Evolutionary conservation across 2,113 vertebrate genomes (phyloP).

Genomic region (Zootoca vivipara): DNA sequence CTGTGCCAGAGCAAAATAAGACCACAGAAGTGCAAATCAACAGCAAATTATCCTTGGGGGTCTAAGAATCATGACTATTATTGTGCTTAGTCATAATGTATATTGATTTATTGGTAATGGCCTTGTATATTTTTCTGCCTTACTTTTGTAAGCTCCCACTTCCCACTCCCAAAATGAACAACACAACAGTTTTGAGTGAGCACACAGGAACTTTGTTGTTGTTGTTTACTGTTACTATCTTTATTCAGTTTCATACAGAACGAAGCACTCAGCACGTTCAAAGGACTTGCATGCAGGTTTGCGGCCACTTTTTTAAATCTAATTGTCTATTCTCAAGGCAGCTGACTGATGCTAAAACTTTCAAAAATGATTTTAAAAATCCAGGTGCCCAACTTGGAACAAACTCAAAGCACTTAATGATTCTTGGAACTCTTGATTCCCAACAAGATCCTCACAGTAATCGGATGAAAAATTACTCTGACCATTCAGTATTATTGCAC

Average conservation of each 20-base stretch:
- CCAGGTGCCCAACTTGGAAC: constrained; percentile 5
- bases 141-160: background rate
- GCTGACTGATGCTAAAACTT: background rate
- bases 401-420: constrained; percentile 28
- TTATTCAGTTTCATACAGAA: background rate
- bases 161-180: background rate
- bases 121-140: background rate
- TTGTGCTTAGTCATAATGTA: no score
- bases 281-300: background rate
- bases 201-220: no score
- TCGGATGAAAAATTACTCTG: constrained; percentile 28
- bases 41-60: background rate
- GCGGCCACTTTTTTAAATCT: background rate
- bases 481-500: background rate
- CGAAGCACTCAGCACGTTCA: background rate
- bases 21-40: background rate
- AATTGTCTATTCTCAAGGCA: background rate
- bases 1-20: background rate
- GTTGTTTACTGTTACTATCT: background rate
- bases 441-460: constrained; percentile 11
- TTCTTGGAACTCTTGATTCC: constrained; percentile 33
- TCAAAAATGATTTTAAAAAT: constrained; percentile 3
- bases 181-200: background rate
- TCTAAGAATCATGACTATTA: background rate
- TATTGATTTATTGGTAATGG: no score